Conservation (phyloP, 1,140 invertebrate genomes). For the Asobara japonica region DNA sequence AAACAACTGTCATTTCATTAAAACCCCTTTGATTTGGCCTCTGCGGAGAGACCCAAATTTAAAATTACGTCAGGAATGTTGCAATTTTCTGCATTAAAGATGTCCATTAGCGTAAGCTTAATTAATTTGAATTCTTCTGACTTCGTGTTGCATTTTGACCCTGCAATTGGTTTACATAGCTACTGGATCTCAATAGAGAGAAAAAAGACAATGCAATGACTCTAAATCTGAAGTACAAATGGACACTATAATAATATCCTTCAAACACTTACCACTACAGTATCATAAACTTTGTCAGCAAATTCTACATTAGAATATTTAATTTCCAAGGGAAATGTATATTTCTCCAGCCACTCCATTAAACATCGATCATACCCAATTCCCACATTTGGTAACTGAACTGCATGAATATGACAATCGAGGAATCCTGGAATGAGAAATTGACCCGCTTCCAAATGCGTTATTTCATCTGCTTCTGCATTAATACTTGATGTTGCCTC, state of each 20-base stretch:
- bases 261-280: slow-evolving; percentile 78
- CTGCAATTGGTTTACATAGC: too few species aligned
- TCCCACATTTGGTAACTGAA: slow-evolving; percentile 86
- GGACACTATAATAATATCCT: slow-evolving; percentile 13
- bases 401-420: slow-evolving; percentile 90
- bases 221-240: background rate
- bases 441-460: slow-evolving; percentile 67
- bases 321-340: slow-evolving; percentile 87
- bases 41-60: too few species aligned
- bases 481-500: slow-evolving; percentile 31
- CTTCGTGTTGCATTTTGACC: too few species aligned
- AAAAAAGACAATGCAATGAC: background rate
- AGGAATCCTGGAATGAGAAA: slow-evolving; percentile 89
- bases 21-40: too few species aligned
- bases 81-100: too few species aligned
- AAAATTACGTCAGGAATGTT: too few species aligned
- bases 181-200: too few species aligned
- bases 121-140: too few species aligned
- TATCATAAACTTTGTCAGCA: slow-evolving; percentile 77
- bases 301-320: slow-evolving; percentile 77
- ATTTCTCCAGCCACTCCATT: slow-evolving; percentile 86
- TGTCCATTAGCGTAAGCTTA: too few species aligned
- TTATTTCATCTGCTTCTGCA: slow-evolving; percentile 52
- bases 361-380: slow-evolving; percentile 81
- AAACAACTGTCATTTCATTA: too few species aligned